Percentiles rank a stretch among this genome's conserved stretches.
Conservation (phyloP, 2,888 invertebrate species). For the Platycheirus rosarum region DNA sequence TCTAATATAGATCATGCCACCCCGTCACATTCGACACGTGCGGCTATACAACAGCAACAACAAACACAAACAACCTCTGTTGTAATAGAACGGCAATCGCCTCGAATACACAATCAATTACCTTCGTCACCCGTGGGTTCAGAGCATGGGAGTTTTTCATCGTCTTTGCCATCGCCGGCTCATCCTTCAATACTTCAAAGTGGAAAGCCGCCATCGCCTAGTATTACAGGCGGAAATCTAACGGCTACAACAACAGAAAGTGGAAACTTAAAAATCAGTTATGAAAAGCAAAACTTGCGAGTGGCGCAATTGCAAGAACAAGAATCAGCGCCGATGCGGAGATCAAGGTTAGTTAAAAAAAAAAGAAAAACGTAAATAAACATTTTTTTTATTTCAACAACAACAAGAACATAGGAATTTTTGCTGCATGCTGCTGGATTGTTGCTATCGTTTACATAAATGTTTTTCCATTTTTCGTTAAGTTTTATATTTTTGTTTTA, state of each 20-base stretch:
- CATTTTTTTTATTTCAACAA: background rate
- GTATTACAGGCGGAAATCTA: slow-evolving; percentile 70
- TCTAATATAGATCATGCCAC: slow-evolving; percentile 74
- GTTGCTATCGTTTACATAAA: slow-evolving; percentile 53
- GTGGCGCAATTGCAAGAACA: slow-evolving; percentile 83
- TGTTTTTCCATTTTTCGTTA: slow-evolving; percentile 12
- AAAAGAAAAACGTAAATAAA: background rate
- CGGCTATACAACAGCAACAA: slow-evolving; percentile 55
- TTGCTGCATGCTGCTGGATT: slow-evolving; percentile 65
- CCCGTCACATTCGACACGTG: slow-evolving; percentile 75
- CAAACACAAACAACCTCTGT: slow-evolving; percentile 69
- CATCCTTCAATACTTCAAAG: slow-evolving; percentile 79
- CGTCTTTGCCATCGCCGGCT: slow-evolving; percentile 63
- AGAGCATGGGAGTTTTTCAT: slow-evolving; percentile 66
- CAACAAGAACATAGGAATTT: slow-evolving; percentile 32
- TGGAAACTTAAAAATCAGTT: slow-evolving; percentile 84
- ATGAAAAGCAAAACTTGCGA: slow-evolving; percentile 84
- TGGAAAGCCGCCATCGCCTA: slow-evolving; percentile 79
- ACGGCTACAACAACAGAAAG: slow-evolving; percentile 82
- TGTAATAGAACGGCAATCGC: slow-evolving; percentile 76
- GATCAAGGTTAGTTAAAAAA: slow-evolving; percentile 83
- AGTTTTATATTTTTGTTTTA: slow-evolving; percentile 19
- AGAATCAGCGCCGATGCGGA: slow-evolving; percentile 84
- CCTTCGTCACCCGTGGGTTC: slow-evolving; percentile 69
- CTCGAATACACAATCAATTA: slow-evolving; percentile 76